These are phyloP conservation scores for Aulostomus chinensis DNA, from an alignment of 2,797 vertebrate species.

Conservation along the genomic window DNA sequence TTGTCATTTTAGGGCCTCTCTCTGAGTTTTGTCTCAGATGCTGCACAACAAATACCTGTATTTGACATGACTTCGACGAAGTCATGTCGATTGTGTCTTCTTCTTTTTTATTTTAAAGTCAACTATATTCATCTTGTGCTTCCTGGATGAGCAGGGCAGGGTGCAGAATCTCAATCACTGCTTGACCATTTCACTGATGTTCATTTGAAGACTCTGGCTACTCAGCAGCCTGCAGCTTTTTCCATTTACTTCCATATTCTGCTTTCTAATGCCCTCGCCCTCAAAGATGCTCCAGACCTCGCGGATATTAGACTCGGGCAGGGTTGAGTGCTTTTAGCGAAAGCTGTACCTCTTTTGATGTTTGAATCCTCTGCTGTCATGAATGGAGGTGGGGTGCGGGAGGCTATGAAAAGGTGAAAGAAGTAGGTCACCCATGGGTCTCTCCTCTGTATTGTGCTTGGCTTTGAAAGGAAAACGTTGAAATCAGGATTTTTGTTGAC, in stretches of 20 bases:
- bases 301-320: constrained; percentile 17
- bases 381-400: neutral
- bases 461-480: constrained; percentile 8
- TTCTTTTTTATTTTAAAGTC: constrained; percentile 34
- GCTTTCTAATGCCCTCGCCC: constrained; percentile 10
- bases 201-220: constrained; percentile 10
- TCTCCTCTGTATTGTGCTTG: neutral
- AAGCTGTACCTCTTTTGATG: constrained; percentile 28
- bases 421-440: constrained; percentile 34
- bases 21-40: constrained; percentile 3
- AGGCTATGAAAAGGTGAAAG: constrained; percentile 22
- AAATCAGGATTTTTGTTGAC: constrained; percentile 7
- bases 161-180: constrained; percentile 48
- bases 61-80: constrained; percentile 33
- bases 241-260: constrained; percentile 15
- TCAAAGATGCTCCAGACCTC: constrained; percentile 16
- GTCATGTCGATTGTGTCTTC: constrained; percentile 39
- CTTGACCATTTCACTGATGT: constrained; percentile 33
- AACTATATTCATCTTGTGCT: constrained; percentile 41
- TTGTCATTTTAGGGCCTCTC: constrained; percentile 30
- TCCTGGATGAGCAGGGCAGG: constrained; percentile 17
- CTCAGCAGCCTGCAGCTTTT: constrained; percentile 21
- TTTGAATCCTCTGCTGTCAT: constrained; percentile 16
- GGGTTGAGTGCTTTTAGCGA: constrained; percentile 26
- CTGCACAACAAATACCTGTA: constrained; percentile 11